Base-by-base conservation (phyloP, 2,113 vertebrate genomes). In the Furnarius figulus region DNA sequence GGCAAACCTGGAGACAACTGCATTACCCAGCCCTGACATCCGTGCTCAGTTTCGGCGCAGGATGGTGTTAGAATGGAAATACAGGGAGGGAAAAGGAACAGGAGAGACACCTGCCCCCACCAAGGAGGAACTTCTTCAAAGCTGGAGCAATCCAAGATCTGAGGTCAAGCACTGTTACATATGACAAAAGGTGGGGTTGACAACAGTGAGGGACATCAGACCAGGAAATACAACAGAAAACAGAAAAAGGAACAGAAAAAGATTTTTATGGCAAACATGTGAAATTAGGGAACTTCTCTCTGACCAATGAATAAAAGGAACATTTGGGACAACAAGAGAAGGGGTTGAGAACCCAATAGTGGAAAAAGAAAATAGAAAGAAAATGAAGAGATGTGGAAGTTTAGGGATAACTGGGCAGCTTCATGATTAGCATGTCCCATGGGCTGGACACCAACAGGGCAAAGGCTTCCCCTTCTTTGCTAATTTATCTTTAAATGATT, bases 21-120 rank as follows among this genome's bases (percentile, higher is more conserved):
- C 35, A 7, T 17, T 21, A 5, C 31, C 39, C 39, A 73, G 0
- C 5, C 10, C 44, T 20, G 58, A 23, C 1, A 1, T 3, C 52
- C 50, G 6, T 23, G 11, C 10, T 65, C 30, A 37, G 5, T 50
- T 67, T 31, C 40, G 40, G 14, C 49, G 55, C 73, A 61, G 63
- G 61, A 9, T 14, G 14, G 16, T 68, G 31, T n/a, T 56, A 56
- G n/a, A 47, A 50, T 35, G 65, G 50, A 85, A 91, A 55, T 8
- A 17, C 10, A 31, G 50, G 8, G 22, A 47, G 8, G 10, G 31
- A 31, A 70, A 85, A 77, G 23, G 27, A 59, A 24, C 55, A 33
- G 40, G 28, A 74, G 20, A 56, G 14, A 18, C 67, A n/a, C 4
- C 31, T 24, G 33, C 20, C 10, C 14, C 24, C 40, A 37, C 21